Evolutionary conservation across 1,140 invertebrate species (phyloP), one percentile per base, ranked within the genome.

Genomic region (Paraescarpia echinospica): DNA sequence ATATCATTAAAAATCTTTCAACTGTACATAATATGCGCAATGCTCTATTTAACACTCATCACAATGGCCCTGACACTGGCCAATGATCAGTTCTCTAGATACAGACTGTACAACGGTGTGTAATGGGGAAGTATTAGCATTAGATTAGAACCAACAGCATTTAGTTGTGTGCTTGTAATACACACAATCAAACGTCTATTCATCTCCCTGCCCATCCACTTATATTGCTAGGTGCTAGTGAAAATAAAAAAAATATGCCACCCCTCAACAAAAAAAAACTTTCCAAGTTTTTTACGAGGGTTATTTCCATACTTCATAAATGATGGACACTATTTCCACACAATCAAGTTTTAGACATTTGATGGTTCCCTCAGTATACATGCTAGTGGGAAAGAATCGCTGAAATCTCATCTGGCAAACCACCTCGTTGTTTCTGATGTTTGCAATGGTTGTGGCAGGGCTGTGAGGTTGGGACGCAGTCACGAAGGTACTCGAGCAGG

Each of bases 401-500:
- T 18, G 22, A 5, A 77, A 18, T 8, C 12, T n/a, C n/a, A n/a
- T n/a, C n/a, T n/a, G n/a, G n/a, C n/a, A n/a, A 77, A 77, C 12
- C 22, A 18, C 2, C 59, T 31, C 22, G 59, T 77, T 18, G 12
- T 77, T 77, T 77, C 59, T 77, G 59, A 31, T 77, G 59, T 18
- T 41, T 12, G 41, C 12, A 12, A 41, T n/a, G n/a, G n/a, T n/a
- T n/a, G n/a, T n/a, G n/a, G n/a, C n/a, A 41, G 4, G 59, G 22
- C 59, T 77, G 33, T 94, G 93, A 95, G 48, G 93, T 93, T 12
- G 95, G 94, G 95, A 99, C 98, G 92, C 98, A 97, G 96, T 98
- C 97, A 93, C 98, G 96, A 88, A 99, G 96, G 96, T 99, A 99
- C 1, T 98, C 97, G 94, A 99, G 96, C 88, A 99, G 96, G 90